Evolutionary conservation across 2,797 vertebrate species (phyloP), one percentile per base, ranked within the genome.

Genomic region (Neopelma chrysocephalum): DNA sequence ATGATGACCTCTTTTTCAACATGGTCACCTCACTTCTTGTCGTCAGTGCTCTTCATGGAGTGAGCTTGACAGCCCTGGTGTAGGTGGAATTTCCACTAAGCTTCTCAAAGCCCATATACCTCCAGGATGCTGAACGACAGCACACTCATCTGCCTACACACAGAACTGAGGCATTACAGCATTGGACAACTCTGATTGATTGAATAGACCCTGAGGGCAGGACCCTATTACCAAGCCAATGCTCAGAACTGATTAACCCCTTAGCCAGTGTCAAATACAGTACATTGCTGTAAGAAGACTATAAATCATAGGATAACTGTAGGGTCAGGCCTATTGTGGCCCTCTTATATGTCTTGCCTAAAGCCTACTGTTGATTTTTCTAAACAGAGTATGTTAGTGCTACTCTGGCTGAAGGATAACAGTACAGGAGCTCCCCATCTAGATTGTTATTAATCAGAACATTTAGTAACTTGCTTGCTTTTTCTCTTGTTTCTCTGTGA

Each of bases 241-340:
- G 93, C 95, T 95, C 90, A 92, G 94, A 90, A 94, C 94, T 96
- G 95, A 95, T 96, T 96, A 96, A 95, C 96, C 95, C 91, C 92
- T 94, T 94, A 96, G 93, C 92, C 94, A 89, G 77, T 94, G 96
- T 96, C 95, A 97, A 95, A 95, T 82, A 91, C 86, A 83, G 88
- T 95, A 93, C 95, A 93, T 76, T 94, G 94, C 88, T 90, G 88
- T 84, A 84, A 87, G 95, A 94, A 91, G 86, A 89, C 94, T 82
- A 92, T 95, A 97, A 96, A 96, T 97, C 94, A 93, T 91, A 87
- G 88, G 85, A 91, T 95, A 96, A 96, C 92, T 92, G 70, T 95
- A 93, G 86, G 93, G 95, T 95, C 96, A 96, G 91, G 91, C 76
- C 93, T 91, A 83, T 20, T 93, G 93, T 94, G 94, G 88, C 82